Evolutionary conservation across 2,888 invertebrate genomes (phyloP).

Genomic region (Lithophane semibrunnea): DNA sequence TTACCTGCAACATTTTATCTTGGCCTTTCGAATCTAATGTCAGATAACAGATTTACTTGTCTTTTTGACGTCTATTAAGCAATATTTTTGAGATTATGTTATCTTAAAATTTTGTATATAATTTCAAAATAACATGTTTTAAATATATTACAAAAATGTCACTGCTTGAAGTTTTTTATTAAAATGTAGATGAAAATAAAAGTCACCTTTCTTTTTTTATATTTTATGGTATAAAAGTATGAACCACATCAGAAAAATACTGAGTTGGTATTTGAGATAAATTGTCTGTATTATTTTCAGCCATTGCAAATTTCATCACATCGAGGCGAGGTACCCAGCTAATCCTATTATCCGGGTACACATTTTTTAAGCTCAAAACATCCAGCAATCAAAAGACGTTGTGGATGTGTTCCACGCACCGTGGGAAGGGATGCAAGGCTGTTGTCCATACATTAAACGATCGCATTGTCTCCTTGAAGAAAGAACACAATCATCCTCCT

Average conservation of each 20-base stretch:
- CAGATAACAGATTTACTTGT: background rate
- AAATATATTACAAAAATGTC: background rate
- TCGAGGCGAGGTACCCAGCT: constrained; percentile 6
- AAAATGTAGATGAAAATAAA: background rate
- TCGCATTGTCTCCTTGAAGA: constrained; percentile 12
- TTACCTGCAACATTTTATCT: background rate
- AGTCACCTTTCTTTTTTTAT: too few species aligned
- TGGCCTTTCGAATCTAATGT: background rate
- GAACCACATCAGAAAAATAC: background rate
- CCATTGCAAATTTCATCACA: constrained; percentile 1
- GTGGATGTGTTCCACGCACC: constrained; percentile 43
- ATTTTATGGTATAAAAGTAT: background rate
- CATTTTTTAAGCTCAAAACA: constrained; percentile 11
- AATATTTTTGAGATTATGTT: background rate
- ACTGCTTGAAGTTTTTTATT: background rate
- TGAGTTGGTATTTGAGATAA: background rate
- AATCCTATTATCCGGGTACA: constrained; percentile 14
- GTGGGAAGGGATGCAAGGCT: constrained; percentile 32
- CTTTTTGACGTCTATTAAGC: too few species aligned
- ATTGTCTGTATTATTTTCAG: constrained; percentile 1
- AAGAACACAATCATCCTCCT: constrained; percentile 33
- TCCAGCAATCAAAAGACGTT: background rate
- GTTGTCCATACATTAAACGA: constrained; percentile 18
- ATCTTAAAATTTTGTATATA: background rate
- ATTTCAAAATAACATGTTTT: background rate